Evolutionary conservation across 30 jellyfish, hydroid and myxozoan species (phyloP), one percentile per base, ranked within the genome.

Genomic region (Hydractinia symbiolongicarpus): DNA sequence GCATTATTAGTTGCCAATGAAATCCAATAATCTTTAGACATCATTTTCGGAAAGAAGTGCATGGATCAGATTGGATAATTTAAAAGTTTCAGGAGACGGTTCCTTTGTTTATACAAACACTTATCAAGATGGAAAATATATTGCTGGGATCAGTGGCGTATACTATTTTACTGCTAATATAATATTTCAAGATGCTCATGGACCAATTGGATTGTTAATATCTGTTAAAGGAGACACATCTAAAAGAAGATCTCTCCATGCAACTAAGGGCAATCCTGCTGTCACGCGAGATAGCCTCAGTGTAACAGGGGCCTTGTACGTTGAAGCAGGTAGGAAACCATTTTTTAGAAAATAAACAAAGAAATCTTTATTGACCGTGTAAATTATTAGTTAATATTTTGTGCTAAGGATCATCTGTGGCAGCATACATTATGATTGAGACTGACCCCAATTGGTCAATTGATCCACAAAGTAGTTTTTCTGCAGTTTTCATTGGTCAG

Each of bases 211-310:
- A 9, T 15, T 86, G 81, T 15, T 91, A 68, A 82, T 91, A 50
- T 67, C 98, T 9, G 83, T 82, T 11, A 82, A 91, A 54, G 96
- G 94, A 15, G 89, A 83, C 53, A 81, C 81, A 44, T 91, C 98
- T 4, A 86, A 86, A 58, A 66, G 98, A 53, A 82, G 73, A 16
- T 74, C 94, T 14, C 67, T 91, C 77, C 82, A 80, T 67, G 78
- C 98, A 53, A 86, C 98, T 15, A 91, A 91, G 77, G 98, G 98
- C 21, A 83, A 86, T 60, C 96, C 96, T 13, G 86, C 88, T 15
- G 57, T 54, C 21, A 61, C 61, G 51, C 79, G 83, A 53, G 98
- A 91, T 55, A 67, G 89, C 5, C 51, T 91, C n/a, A 82, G 84
- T 78, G 88, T 83, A 50, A 70, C 96, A 72, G 98, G 98, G 15